A percentile compares a stretch with the other conserved stretches of the same genome.
These are phyloP conservation scores for Pseudomugil gertrudae DNA, from an alignment of 2,797 vertebrate species.

Conservation along the genomic window DNA sequence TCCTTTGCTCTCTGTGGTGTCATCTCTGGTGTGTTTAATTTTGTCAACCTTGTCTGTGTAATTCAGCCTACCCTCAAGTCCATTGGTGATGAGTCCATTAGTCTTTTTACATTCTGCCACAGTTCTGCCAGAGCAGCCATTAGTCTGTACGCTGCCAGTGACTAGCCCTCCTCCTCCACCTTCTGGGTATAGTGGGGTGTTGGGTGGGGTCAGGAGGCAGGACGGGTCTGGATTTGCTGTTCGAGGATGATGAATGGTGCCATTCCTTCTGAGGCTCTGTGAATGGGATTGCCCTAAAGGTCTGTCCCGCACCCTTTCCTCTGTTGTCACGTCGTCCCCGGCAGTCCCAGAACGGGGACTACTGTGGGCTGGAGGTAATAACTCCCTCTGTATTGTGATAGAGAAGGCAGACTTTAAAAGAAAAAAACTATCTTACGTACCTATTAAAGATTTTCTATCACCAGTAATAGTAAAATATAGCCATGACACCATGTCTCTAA, in stretches of 20 bases:
- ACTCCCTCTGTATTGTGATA: slow-evolving; percentile 72
- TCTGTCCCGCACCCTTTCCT: slow-evolving; percentile 61
- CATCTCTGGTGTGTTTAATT: slow-evolving; percentile 13
- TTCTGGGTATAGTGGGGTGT: slow-evolving; percentile 88
- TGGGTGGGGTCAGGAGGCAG: slow-evolving; percentile 90
- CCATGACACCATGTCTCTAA: background rate
- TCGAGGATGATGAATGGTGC: slow-evolving; percentile 58
- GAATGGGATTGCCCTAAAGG: slow-evolving; percentile 69
- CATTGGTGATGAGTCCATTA: slow-evolving; percentile 74
- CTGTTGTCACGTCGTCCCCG: slow-evolving; percentile 50
- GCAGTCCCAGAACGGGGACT: slow-evolving; percentile 67
- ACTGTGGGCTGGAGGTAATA: slow-evolving; percentile 69
- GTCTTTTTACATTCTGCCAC: slow-evolving; percentile 79
- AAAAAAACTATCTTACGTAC: background rate
- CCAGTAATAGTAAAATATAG: background rate
- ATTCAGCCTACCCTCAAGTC: slow-evolving; percentile 84
- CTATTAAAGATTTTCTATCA: background rate
- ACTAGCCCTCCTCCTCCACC: slow-evolving; percentile 41
- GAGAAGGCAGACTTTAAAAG: slow-evolving; percentile 15
- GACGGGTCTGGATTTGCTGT: slow-evolving; percentile 81
- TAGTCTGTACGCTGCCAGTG: slow-evolving; percentile 53
- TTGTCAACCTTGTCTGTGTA: slow-evolving; percentile 11
- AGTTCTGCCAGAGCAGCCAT: slow-evolving; percentile 67
- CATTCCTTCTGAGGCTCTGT: slow-evolving; percentile 74
- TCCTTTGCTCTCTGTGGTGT: background rate